phyloP scores from a whole-genome alignment of 2,888 invertebrate species.

The Lasioglossum figueresi region DNA sequence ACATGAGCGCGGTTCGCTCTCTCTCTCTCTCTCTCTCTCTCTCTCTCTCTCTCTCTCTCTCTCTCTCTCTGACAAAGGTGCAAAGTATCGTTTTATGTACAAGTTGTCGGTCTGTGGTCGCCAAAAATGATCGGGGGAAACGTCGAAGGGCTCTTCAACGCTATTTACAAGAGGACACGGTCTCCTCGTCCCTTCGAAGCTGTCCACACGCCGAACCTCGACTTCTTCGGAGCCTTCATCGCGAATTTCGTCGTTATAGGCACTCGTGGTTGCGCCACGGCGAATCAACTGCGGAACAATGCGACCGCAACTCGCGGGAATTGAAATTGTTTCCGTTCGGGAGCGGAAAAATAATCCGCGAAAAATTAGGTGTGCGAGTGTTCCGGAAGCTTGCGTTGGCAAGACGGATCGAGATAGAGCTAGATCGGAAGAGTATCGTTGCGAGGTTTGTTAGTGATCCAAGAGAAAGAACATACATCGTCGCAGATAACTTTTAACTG shows the following conservation, averaged over 20 bases:
- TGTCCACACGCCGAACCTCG: slow-evolving; percentile 6
- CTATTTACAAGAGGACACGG: slow-evolving; percentile 47
- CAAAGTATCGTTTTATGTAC: slow-evolving; percentile 59
- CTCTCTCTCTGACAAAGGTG: slow-evolving; percentile 66
- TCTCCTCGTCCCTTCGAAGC: slow-evolving; percentile 20
- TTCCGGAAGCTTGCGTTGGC: neutral
- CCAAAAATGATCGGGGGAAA: slow-evolving; percentile 35
- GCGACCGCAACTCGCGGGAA: neutral
- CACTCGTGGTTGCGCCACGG: slow-evolving; percentile 67
- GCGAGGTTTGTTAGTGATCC: neutral
- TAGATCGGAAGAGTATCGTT: neutral
- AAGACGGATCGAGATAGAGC: neutral
- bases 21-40: slow-evolving; percentile 59
- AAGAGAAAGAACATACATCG: neutral
- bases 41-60: slow-evolving; percentile 37
- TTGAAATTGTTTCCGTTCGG: neutral
- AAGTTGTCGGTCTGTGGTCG: slow-evolving; percentile 53
- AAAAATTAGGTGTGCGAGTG: neutral
- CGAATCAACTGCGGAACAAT: slow-evolving; percentile 54
- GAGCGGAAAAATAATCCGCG: neutral
- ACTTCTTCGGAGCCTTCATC: slow-evolving; percentile 18
- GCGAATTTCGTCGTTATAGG: slow-evolving; percentile 63
- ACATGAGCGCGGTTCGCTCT: slow-evolving; percentile 59
- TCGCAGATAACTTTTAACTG: slow-evolving; percentile 15
- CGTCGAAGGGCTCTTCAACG: slow-evolving; percentile 26